Conservation (phyloP, 2,113 vertebrate genomes). For the Halichoerus grypus region DNA sequence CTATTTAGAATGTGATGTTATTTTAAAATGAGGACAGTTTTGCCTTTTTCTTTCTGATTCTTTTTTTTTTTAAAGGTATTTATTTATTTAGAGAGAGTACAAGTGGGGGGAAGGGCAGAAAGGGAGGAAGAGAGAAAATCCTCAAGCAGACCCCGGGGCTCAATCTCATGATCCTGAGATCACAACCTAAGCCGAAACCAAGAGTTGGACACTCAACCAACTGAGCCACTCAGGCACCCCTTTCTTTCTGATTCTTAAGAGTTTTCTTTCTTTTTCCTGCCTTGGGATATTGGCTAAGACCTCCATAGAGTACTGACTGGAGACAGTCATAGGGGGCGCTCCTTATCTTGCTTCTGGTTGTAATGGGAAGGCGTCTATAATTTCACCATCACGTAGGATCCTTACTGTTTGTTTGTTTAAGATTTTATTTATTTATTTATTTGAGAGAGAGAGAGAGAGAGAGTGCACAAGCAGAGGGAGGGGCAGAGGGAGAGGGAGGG, state of each 20-base stretch:
- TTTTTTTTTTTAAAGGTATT: background rate
- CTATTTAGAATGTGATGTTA: background rate
- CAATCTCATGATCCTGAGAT: background rate
- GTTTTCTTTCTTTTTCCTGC: slow-evolving; percentile 1
- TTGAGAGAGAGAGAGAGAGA: background rate
- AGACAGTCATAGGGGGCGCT: background rate
- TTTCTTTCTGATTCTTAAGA: background rate
- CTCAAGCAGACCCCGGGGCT: background rate
- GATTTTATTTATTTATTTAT: background rate
- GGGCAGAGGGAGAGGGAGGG: no score
- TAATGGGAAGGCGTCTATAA: background rate
- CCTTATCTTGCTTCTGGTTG: background rate
- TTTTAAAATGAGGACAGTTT: background rate
- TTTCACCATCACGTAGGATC: background rate
- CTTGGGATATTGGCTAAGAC: background rate
- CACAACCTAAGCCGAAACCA: background rate
- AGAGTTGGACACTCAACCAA: background rate
- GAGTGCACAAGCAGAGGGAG: no score
- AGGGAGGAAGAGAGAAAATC: background rate
- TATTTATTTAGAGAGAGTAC: background rate
- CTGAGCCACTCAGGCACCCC: background rate
- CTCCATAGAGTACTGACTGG: background rate
- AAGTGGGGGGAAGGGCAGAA: background rate
- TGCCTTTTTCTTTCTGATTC: background rate
- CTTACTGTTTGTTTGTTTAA: background rate